Evolutionary conservation across 2,113 vertebrate genomes (phyloP), one percentile per base, ranked within the genome.

Genomic region (Psittacus erithacus): DNA sequence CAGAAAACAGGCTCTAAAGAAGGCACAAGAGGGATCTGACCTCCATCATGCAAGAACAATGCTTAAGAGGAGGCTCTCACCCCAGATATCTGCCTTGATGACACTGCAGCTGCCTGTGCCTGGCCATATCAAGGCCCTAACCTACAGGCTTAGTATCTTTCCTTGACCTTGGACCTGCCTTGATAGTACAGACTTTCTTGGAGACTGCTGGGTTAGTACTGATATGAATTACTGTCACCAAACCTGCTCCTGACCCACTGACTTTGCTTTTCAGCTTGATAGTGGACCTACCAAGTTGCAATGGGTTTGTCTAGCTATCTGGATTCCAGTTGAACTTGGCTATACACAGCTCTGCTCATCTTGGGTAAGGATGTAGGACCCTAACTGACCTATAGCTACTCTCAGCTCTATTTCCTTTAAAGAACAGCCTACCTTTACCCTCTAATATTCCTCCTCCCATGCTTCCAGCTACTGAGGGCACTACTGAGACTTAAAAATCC

Each of bases 351-450:
- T 59, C 19, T 67, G 11, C 25, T 65, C 29, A 24, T 11, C 8
- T 41, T 41, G 13, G 8, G 33, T 22, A 46, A 15, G 4, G 7
- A 10, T 7, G 6, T 4, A 4, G 13, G 4, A 7, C 15, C 12
- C 17, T 52, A 17, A 5, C 19, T 27, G 3, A 38, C 27, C 9
- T 29, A 1, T 6, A 3, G 18, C 33, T 4, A 24, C 7, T 7
- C 19, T 44, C 27, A 60, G 35, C 3, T 12, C 6, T 1, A 12
- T 5, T 50, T 17, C 14, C 10, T n/a, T 47, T 25, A 31, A 6
- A 53, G 46, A 14, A 1, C 5, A 46, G 1, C 11, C n/a, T 41
- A 3, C 3, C 50, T 16, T 62, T 11, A 7, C 23, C 17, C 1
- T 6, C 53, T 50, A 4, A 23, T 5, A 10, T 2, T 39, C 9